Base-by-base conservation (phyloP, 2,888 invertebrate species). In the Agrilus cyanescens region DNA sequence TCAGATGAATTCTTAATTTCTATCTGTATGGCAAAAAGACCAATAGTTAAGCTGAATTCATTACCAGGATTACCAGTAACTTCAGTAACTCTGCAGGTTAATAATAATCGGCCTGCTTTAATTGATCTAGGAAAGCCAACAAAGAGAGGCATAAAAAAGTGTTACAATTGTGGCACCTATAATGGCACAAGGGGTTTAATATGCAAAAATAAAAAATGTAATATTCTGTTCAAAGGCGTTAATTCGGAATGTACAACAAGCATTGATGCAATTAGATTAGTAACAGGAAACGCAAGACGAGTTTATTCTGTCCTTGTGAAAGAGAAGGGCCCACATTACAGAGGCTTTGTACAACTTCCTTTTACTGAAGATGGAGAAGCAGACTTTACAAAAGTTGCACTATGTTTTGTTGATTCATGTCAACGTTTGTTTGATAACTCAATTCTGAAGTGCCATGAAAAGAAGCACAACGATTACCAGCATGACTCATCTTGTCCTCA, bases 171-270 rank as follows among this genome's bases (percentile, higher is more conserved):
- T 67, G 82, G 82, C 0, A 75, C 75, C 2, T 76, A 76, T 48
- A 87, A 85, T 63, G 86, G 86, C 3, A 83, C 82, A 1, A 69
- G 85, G 41, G 80, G 83, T n/a, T 68, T 75, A 15, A 73, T 73
- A 48, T 84, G 85, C 58, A 83, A 83, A 61, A 84, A 83, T 58
- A 78, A 78, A 58, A 65, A 70, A 12, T 85, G 84, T 59, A 75
- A 76, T 60, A 75, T 73, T 12, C 72, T 80, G 1, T 79, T 82
- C 54, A 78, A 78, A 59, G 74, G 76, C 58, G 71, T 66, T 2
- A 69, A 69, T 37, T 74, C 69, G 52, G 73, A 70, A 58, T 67
- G 66, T 56, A 76, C 69, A 61, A 63, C 71, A 5, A 74, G 75
- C 25, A 72, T 76, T 1, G 80, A 82, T 53, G 78, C 80, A 12